Conservation (phyloP, 2,888 invertebrate genomes). For the Hirtodrosophila duncani region DNA sequence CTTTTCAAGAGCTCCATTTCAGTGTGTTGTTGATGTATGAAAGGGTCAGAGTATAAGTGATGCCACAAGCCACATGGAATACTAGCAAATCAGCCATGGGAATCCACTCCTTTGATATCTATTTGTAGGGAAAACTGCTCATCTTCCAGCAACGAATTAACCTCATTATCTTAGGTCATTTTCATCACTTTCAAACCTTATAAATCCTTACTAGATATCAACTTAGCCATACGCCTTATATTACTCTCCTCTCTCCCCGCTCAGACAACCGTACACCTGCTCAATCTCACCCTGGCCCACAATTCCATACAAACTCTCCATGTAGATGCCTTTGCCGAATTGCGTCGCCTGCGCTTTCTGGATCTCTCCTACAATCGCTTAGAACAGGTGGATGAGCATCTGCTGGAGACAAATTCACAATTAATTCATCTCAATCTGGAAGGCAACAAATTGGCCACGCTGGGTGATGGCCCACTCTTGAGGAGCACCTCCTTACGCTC, state of each 20-base stretch:
- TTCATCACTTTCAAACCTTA: no score
- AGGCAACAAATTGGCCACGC: slow-evolving; percentile 81
- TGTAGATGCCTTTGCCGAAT: slow-evolving; percentile 81
- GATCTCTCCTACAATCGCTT: slow-evolving; percentile 83
- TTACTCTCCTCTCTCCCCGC: not conserved
- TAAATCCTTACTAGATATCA: no score
- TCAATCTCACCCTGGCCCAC: slow-evolving; percentile 77
- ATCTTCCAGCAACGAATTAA: no score
- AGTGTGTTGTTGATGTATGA: no score
- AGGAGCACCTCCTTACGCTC: slow-evolving; percentile 80
- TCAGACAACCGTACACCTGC: slow-evolving; percentile 65
- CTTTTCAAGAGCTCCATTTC: no score
- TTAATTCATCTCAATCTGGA: slow-evolving; percentile 81
- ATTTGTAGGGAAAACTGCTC: no score
- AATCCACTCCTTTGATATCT: no score
- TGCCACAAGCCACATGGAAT: no score
- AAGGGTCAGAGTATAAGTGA: no score
- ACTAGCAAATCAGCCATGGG: no score
- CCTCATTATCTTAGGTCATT: no score
- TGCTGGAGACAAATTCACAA: slow-evolving; percentile 81
- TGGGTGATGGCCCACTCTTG: slow-evolving; percentile 81
- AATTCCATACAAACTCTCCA: slow-evolving; percentile 83
- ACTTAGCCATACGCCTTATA: no score
- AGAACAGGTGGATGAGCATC: slow-evolving; percentile 79
- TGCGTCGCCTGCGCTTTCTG: slow-evolving; percentile 79